Evolutionary conservation across 2,113 vertebrate species (phyloP), one percentile per base, ranked within the genome.

Genomic region (Phaetusa simplex): DNA sequence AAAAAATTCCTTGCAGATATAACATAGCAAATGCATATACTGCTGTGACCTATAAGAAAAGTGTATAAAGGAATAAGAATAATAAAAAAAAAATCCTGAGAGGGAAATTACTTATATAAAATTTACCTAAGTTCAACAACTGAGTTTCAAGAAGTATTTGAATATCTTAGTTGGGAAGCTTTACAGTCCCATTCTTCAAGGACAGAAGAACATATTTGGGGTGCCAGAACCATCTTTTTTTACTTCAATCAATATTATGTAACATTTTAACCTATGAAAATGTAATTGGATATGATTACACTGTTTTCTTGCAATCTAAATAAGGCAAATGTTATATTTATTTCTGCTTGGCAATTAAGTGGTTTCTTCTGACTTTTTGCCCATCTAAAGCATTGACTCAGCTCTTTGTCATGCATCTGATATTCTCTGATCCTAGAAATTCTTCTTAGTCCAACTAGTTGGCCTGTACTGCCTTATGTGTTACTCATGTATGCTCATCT

Each of bases 161-260:
- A 56, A 6, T 88, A 32, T 64, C 21, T 69, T 38, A 83, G n/a
- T 59, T 30, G 14, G 11, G 9, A 73, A 62, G 4, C 1, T 78
- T 58, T 40, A 52, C 21, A 79, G 12, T 38, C 8, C 7, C 9
- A 32, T 74, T 79, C n/a, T 80, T 88, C 91, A 96, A 96, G 93
- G 89, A 71, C 77, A 93, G 64, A 67, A 76, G 5, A 77, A 83
- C 19, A 8, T 47, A 47, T 76, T 2, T 45, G 32, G 20, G 36
- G 12, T 76, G 9, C 26, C 61, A 71, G 43, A 34, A 64, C 2
- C 13, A 67, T 47, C 4, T 81, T 83, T 88, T 72, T 52, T 78
- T 70, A 42, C 6, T 76, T 50, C 52, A 85, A 61, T 96, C 81
- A 89, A 96, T 96, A 96, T 29, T 76, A 32, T 49, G n/a, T 90